phyloP scores from a whole-genome alignment of 2,888 invertebrate species.

The Drosophila lutescens region DNA sequence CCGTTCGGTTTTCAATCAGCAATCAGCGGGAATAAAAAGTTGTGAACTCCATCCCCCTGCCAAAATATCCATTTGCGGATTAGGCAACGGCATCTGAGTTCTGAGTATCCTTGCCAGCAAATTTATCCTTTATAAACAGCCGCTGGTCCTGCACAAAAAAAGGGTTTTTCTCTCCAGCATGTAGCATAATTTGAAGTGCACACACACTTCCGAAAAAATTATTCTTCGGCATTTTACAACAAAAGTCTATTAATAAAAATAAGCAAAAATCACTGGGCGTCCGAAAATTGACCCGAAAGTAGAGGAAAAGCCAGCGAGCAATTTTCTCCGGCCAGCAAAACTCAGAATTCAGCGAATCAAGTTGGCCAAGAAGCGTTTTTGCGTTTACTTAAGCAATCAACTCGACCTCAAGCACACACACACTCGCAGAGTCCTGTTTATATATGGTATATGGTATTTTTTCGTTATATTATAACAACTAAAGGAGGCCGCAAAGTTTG shows the following conservation, averaged over 20 bases:
- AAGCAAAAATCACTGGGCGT: constrained; percentile 57
- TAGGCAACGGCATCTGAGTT: constrained; percentile 68
- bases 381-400: constrained; percentile 79
- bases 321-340: constrained; percentile 58
- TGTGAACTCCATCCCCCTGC: constrained; percentile 50
- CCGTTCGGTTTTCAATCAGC: constrained; percentile 31
- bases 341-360: constrained; percentile 71
- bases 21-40: constrained; percentile 38
- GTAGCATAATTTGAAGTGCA: constrained; percentile 72
- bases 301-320: constrained; percentile 26
- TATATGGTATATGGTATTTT: constrained; percentile 45
- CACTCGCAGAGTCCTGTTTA: constrained; percentile 30
- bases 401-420: constrained; percentile 70
- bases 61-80: constrained; percentile 76
- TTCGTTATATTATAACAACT: constrained; percentile 78
- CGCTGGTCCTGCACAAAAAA: constrained; percentile 53
- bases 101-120: constrained; percentile 61
- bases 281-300: constrained; percentile 63
- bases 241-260: constrained; percentile 78
- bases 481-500: constrained; percentile 76
- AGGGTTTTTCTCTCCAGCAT: constrained; percentile 45
- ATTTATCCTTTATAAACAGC: constrained; percentile 76
- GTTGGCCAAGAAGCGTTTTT: constrained; percentile 43
- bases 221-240: constrained; percentile 65
- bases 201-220: constrained; percentile 55